Evolutionary conservation across 2,113 vertebrate species (phyloP), one percentile per base, ranked within the genome.

Genomic region (Climacteris rufus): DNA sequence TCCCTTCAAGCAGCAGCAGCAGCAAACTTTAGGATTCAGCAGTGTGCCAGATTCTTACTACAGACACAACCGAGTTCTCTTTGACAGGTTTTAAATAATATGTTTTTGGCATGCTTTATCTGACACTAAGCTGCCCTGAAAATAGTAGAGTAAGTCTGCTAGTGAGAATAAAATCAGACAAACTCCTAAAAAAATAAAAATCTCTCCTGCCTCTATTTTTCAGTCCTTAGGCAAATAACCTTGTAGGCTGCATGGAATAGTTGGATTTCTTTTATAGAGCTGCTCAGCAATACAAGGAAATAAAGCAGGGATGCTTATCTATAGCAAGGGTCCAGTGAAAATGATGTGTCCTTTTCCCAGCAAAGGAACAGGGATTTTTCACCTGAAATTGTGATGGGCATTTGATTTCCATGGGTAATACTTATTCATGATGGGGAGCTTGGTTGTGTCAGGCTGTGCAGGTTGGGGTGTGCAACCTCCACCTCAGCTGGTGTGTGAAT

Each of bases 51-150:
- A 84, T 84, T 64, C 80, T 81, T 53, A 22, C 76, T 92, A 60
- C 64, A 94, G 42, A 90, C 31, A 23, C n/a, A 77, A 44, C 66
- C 45, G 81, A 92, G 80, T 10, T 97, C 80, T 9, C 35, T 70
- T 44, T 95, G 89, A 92, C 89, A 84, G 91, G 18, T 92, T 96
- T 97, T 96, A 97, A 97, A 90, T 94, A 92, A 92, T 92, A 92
- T 80, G 92, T 27, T 86, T 95, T 81, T 94, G 54, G 80, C 90
- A 13, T 68, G 83, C 80, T 95, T 94, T 95, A 95, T 96, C 93
- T 95, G 94, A 96, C 94, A 93, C 76, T 92, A 95, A 97, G 93
- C 89, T 97, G 93, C 94, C 93, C 95, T 92, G 95, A 97, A 95
- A 97, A 95, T 89, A 89, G 86, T 66, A 42, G 49, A 91, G 59